Evolutionary conservation across 2,113 vertebrate genomes (phyloP).

Genomic region (Ibidorhyncha struthersii): DNA sequence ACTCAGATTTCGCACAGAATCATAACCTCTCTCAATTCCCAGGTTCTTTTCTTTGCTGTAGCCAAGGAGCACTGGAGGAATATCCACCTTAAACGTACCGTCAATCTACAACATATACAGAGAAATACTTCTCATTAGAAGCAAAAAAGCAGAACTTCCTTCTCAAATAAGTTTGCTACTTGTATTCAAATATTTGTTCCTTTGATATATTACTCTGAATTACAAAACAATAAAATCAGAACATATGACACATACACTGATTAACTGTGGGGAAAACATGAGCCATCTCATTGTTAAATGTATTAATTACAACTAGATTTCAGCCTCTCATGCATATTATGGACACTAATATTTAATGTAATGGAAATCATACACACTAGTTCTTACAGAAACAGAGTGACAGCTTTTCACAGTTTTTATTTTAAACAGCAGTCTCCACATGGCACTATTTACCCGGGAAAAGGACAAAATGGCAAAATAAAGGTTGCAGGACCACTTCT

Average conservation of each 20-base stretch:
- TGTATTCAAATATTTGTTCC: background rate
- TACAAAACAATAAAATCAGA: background rate
- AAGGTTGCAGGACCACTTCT: background rate
- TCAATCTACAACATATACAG: conserved; percentile 81
- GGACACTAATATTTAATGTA: background rate
- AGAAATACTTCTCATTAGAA: background rate
- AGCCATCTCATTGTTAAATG: background rate
- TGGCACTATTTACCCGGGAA: background rate
- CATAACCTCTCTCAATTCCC: conserved; percentile 77
- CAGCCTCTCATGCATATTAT: background rate
- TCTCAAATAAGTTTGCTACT: background rate
- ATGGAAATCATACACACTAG: background rate
- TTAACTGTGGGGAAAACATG: background rate
- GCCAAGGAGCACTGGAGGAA: conserved; percentile 91
- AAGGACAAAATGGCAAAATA: background rate
- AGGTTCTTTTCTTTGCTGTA: conserved; percentile 88
- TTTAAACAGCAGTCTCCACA: background rate
- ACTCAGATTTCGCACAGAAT: conserved; percentile 75
- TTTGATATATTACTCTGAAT: background rate
- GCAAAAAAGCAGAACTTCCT: background rate
- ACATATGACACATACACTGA: background rate
- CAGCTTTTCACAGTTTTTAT: background rate
- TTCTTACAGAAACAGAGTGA: background rate
- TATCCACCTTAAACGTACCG: conserved; percentile 91
- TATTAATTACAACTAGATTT: background rate